These are phyloP conservation scores for Teinopalpus imperialis DNA, from an alignment of 2,888 invertebrate species.

Conservation along the genomic window DNA sequence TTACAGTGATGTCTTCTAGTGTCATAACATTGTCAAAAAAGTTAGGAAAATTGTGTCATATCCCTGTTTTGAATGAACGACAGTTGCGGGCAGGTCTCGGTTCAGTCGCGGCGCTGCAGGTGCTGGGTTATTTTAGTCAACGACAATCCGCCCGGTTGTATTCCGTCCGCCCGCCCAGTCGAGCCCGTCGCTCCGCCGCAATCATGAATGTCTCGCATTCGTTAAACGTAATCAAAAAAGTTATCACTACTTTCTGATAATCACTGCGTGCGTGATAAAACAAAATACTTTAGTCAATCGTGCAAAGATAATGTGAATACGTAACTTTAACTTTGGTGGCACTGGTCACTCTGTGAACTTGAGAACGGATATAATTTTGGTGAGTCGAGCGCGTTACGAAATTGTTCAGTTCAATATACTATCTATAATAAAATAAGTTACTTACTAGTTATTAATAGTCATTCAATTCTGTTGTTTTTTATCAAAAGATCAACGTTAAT, in stretches of 20 bases:
- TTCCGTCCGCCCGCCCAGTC: conserved; percentile 76
- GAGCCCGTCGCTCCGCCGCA: conserved; percentile 39
- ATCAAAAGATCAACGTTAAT: too few species aligned
- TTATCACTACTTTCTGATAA: conserved; percentile 10
- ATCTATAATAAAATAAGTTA: too few species aligned
- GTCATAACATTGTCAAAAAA: conserved; percentile 11
- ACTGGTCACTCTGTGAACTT: background rate
- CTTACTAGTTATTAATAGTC: too few species aligned
- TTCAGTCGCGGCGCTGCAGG: conserved; percentile 63
- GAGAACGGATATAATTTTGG: background rate
- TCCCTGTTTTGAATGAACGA: conserved; percentile 59
- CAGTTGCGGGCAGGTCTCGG: conserved; percentile 61
- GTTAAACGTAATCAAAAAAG: conserved; percentile 20
- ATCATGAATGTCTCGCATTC: conserved; percentile 14
- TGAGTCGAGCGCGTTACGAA: conserved; percentile 11
- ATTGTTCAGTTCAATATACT: too few species aligned
- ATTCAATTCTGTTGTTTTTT: too few species aligned
- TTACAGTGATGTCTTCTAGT: conserved; percentile 1
- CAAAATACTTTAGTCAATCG: background rate
- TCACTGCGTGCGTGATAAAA: background rate
- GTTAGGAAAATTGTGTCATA: conserved; percentile 45
- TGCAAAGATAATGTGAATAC: background rate
- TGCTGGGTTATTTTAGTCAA: conserved; percentile 73
- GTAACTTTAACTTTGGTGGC: background rate
- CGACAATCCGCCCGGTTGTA: conserved; percentile 38